phyloP scores from a whole-genome alignment of 2,888 invertebrate genomes.

The Phalera bucephala region DNA sequence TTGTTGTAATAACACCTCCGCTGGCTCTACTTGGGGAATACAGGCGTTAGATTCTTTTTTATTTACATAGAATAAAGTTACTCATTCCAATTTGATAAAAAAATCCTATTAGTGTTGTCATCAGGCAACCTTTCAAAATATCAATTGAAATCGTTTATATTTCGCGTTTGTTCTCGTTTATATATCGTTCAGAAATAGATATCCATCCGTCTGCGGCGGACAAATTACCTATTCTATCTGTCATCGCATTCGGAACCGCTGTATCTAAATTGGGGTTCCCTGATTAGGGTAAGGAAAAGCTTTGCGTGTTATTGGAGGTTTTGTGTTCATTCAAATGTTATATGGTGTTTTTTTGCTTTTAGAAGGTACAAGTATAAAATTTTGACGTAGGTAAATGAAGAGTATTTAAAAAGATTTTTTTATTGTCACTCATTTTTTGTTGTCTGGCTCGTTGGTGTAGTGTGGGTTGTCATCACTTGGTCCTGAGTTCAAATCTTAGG shows the following conservation, averaged over 20 bases:
- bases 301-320: conserved; percentile 16
- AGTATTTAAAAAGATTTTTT: too few relatives aligned
- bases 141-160: conserved; percentile 22
- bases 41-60: too few relatives aligned
- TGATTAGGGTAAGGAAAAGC: conserved; percentile 1
- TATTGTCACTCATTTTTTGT: too few relatives aligned
- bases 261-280: conserved; percentile 1
- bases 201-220: conserved; percentile 42
- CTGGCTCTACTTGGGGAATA: too few relatives aligned
- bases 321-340: background rate
- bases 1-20: too few relatives aligned
- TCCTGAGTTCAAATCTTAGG: too few relatives aligned
- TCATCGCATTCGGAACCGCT: conserved; percentile 32
- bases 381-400: background rate
- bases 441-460: too few relatives aligned
- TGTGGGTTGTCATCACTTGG: too few relatives aligned
- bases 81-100: too few relatives aligned
- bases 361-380: background rate
- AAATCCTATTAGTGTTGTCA: background rate
- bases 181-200: conserved; percentile 32
- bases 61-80: too few relatives aligned
- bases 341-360: background rate
- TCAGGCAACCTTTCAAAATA: conserved; percentile 14
- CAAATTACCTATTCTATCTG: conserved; percentile 59
- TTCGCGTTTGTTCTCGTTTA: conserved; percentile 37